Evolutionary conservation across 2,888 invertebrate species (phyloP).

Genomic region (Horisme vitalbata): DNA sequence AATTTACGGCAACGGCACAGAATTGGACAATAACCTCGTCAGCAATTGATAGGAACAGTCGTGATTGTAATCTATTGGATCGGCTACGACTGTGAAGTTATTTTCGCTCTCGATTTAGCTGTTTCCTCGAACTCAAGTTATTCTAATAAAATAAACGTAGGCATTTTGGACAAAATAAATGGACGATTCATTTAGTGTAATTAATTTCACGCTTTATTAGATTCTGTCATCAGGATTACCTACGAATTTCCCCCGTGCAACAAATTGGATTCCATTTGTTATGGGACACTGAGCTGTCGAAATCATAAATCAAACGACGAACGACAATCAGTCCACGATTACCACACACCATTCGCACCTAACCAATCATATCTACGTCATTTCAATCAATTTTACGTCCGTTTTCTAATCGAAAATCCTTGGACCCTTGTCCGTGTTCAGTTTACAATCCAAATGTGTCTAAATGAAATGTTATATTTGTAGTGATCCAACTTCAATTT

Average conservation of each 20-base stretch:
- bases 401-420: too few species aligned
- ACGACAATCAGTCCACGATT: background rate
- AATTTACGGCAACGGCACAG: constrained; percentile 35
- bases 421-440: too few species aligned
- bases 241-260: constrained; percentile 16
- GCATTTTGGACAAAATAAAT: constrained; percentile 11
- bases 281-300: constrained; percentile 4
- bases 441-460: too few species aligned
- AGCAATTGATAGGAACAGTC: constrained; percentile 35
- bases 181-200: constrained; percentile 13
- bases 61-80: constrained; percentile 35
- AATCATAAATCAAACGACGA: background rate
- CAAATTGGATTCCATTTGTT: constrained; percentile 19
- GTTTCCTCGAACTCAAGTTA: constrained; percentile 15
- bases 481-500: too few species aligned
- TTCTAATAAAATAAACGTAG: constrained; percentile 15
- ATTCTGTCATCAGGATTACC: constrained; percentile 17
- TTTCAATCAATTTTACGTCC: too few species aligned
- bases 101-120: constrained; percentile 25
- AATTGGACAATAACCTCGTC: constrained; percentile 37
- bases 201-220: constrained; percentile 24
- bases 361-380: too few species aligned
- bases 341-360: too few species aligned
- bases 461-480: too few species aligned
- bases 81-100: constrained; percentile 26